Percentiles rank a stretch among this genome's conserved stretches.
phyloP scores from a whole-genome alignment of 2,888 invertebrate genomes.

The Gnatocerus cornutus region DNA sequence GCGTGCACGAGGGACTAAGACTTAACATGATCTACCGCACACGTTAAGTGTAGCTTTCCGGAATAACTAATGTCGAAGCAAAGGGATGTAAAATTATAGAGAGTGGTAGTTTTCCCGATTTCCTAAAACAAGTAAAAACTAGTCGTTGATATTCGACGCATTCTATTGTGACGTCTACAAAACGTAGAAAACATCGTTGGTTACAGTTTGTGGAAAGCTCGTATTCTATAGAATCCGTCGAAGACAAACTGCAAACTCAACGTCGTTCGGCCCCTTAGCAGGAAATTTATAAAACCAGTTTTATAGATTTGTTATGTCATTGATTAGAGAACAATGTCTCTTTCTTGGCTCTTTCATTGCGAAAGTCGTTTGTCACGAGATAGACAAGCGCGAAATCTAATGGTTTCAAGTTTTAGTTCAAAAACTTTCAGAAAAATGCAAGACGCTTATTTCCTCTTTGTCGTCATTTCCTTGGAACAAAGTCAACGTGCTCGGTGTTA shows the following conservation, averaged over 20 bases:
- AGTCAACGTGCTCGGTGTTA: slow-evolving; percentile 13
- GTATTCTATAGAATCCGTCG: slow-evolving; percentile 13
- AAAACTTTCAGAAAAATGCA: slow-evolving; percentile 37
- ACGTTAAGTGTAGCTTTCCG: neutral
- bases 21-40: neutral
- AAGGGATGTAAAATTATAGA: no score
- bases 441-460: slow-evolving; percentile 24
- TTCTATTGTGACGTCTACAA: neutral
- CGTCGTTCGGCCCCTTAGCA: slow-evolving; percentile 16
- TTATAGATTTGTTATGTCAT: slow-evolving; percentile 42
- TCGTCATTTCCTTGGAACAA: slow-evolving; percentile 7
- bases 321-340: slow-evolving; percentile 39
- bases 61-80: no score
- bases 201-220: slow-evolving; percentile 3
- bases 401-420: slow-evolving; percentile 35
- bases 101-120: no score
- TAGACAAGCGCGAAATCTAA: slow-evolving; percentile 39
- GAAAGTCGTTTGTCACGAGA: slow-evolving; percentile 34
- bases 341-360: slow-evolving; percentile 21
- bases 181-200: slow-evolving; percentile 9
- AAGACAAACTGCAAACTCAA: slow-evolving; percentile 28
- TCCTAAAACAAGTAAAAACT: neutral
- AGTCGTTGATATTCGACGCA: slow-evolving; percentile 1
- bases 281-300: slow-evolving; percentile 35
- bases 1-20: neutral